Conservation (phyloP, 2,797 vertebrate genomes). For the Euthynnus affinis region DNA sequence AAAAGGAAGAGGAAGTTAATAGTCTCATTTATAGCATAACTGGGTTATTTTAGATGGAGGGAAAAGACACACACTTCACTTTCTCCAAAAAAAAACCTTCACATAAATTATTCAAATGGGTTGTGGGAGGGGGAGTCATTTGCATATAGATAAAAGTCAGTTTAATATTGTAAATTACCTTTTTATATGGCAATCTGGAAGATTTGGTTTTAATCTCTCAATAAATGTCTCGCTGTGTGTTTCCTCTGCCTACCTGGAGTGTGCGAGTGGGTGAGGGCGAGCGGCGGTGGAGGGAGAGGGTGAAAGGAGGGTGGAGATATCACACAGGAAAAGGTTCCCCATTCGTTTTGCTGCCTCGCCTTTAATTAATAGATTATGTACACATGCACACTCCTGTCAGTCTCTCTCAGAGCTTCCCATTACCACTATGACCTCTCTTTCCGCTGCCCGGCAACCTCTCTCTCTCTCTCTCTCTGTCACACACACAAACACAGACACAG, state of each 20-base stretch:
- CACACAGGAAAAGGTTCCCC: slow-evolving; percentile 82
- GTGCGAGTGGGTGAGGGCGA: slow-evolving; percentile 27
- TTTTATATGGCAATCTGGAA: slow-evolving; percentile 77
- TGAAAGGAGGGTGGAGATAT: slow-evolving; percentile 75
- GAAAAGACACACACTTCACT: slow-evolving; percentile 48
- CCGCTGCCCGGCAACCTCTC: slow-evolving; percentile 75
- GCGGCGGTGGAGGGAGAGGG: neutral
- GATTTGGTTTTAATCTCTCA: slow-evolving; percentile 82
- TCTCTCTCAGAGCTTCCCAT: slow-evolving; percentile 90
- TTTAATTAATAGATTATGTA: slow-evolving; percentile 98
- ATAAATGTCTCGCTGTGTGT: slow-evolving; percentile 74
- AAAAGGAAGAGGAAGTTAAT: slow-evolving; percentile 56
- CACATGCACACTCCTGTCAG: slow-evolving; percentile 91
- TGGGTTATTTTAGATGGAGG: slow-evolving; percentile 61
- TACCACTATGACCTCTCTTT: slow-evolving; percentile 90
- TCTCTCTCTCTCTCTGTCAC: slow-evolving; percentile 9
- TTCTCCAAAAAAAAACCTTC: slow-evolving; percentile 62
- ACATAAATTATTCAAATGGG: slow-evolving; percentile 77
- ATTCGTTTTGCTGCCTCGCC: slow-evolving; percentile 80
- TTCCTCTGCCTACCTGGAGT: slow-evolving; percentile 61
- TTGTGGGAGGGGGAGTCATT: slow-evolving; percentile 71
- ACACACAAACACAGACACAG: slow-evolving; percentile 31
- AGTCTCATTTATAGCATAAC: slow-evolving; percentile 73
- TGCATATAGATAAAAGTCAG: slow-evolving; percentile 85
- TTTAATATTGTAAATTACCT: slow-evolving; percentile 85